Conservation (phyloP, 2,113 vertebrate genomes). For the Colius striatus region DNA sequence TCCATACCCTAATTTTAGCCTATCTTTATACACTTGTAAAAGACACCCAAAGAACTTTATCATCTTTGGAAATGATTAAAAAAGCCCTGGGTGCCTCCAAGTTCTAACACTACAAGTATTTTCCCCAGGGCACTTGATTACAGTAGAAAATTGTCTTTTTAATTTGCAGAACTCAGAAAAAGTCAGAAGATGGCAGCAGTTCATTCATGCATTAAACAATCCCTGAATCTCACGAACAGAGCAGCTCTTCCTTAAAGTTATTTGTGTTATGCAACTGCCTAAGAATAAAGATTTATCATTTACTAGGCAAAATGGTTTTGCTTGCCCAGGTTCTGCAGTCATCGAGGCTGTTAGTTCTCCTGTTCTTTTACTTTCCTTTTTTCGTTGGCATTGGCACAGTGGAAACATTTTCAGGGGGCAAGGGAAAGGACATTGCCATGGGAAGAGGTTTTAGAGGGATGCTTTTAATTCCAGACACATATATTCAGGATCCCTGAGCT, state of each 20-base stretch:
- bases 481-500: neutral
- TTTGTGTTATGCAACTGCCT: conserved; percentile 31
- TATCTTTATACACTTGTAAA: neutral
- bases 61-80: neutral
- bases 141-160: conserved; percentile 36
- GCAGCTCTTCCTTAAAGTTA: conserved; percentile 42
- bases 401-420: neutral
- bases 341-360: neutral
- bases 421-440: neutral
- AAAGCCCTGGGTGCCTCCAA: neutral
- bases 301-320: neutral
- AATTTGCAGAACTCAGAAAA: conserved; percentile 69
- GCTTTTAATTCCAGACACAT: neutral
- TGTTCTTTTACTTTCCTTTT: neutral
- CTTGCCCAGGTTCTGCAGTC: neutral
- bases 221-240: conserved; percentile 39
- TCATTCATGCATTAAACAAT: conserved; percentile 69
- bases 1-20: neutral
- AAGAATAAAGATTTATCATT: conserved; percentile 13
- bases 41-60: neutral
- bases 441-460: neutral
- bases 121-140: conserved; percentile 33
- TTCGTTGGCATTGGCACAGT: neutral
- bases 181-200: conserved; percentile 75
- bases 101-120: conserved; percentile 17